Conservation (phyloP, 2,797 vertebrate genomes). For the Enteromius mattozi region DNA sequence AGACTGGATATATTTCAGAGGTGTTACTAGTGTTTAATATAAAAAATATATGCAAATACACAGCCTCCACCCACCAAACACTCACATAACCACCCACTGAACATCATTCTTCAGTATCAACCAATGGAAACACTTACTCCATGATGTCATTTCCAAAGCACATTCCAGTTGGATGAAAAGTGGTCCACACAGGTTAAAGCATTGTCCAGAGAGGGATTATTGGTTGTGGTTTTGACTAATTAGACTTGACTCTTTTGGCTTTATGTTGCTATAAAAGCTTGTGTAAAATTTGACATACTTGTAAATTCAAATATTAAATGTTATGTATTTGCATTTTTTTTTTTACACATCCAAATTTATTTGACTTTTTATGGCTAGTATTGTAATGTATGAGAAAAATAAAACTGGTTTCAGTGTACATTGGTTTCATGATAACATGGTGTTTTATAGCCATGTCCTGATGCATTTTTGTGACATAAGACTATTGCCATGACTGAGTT, state of each 20-base stretch:
- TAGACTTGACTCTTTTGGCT: background rate
- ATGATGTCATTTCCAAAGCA: constrained; percentile 41
- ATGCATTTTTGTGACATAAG: background rate
- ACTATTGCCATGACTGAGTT: background rate
- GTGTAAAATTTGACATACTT: background rate
- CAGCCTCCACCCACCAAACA: background rate
- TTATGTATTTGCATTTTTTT: background rate
- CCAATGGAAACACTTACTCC: constrained; percentile 26
- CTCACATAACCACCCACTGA: background rate
- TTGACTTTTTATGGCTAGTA: background rate
- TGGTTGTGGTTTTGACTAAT: background rate
- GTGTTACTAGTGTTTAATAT: background rate
- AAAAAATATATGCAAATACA: background rate
- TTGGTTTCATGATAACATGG: background rate
- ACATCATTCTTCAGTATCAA: constrained; percentile 13
- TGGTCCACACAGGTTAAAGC: background rate
- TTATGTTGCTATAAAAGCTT: constrained; percentile 1
- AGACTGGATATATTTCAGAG: background rate
- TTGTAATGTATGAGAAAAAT: background rate
- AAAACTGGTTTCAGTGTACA: background rate
- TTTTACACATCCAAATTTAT: background rate
- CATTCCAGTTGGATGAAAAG: constrained; percentile 37
- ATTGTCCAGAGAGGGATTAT: constrained; percentile 16
- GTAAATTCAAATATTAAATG: background rate
- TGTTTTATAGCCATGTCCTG: background rate